Evolutionary conservation across 1,140 invertebrate genomes (phyloP), one percentile per base, ranked within the genome.

Genomic region (Pogonognathellus flavescens): DNA sequence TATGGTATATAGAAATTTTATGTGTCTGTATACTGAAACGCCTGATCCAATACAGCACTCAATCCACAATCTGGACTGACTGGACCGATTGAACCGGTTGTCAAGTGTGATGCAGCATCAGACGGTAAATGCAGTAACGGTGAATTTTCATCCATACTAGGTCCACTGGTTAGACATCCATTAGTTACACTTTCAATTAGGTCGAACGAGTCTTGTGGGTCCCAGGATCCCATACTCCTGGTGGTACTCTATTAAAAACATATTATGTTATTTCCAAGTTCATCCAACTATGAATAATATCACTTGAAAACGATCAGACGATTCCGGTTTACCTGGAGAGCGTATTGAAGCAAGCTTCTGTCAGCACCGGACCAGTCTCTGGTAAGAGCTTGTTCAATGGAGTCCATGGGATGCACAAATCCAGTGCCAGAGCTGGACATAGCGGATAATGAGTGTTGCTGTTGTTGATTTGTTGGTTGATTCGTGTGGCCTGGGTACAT

Each of bases 11-110:
- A 55, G 53, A 62, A n/a, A 11, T 76, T 13, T 80, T 85, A 88
- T 9, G 88, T 87, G 53, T 88, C 88, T 9, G 88, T 70, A 60
- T 88, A 88, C 49, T 88, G 88, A 81, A 88, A 89, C 41, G 88
- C 88, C 83, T 89, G 88, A 66, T 89, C 88, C 66, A 89, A 25
- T 14, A 89, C 88, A n/a, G 88, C 87, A 86, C 86, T 89, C 25
- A 89, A 57, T 76, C 87, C 88, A 41, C 88, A 88, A 52, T 86
- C 86, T 53, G 88, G 88, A 84, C 88, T 88, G 41, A 88, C 86
- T 14, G 87, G 83, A 66, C 86, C 85, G 11, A 87, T 22, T 6
- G 86, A 86, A 20, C 86, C 84, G 49, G 86, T 83, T 18, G 83
- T 83, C 41, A 87, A 72, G 80, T 88, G 85, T n/a, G 84, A 80